Base-by-base conservation (phyloP, 2,888 invertebrate genomes). In the Ephialtes manifestator region DNA sequence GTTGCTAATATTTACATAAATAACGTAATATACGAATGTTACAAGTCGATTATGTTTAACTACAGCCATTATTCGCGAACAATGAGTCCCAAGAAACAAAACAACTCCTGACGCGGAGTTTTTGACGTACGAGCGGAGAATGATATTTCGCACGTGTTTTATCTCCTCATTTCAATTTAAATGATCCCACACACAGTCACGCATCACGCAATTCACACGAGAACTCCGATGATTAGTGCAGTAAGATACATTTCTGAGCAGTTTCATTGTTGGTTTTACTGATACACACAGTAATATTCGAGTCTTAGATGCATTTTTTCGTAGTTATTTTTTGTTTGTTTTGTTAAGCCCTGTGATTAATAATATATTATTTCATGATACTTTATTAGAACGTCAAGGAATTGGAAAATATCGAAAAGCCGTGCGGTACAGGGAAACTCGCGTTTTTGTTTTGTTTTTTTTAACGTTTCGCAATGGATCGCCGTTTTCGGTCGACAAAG, bases 1-100 rank as follows among this genome's bases (percentile, higher is more conserved):
- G 89, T 87, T 86, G 87, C 89, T 91, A 92, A 89, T 92, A 92
- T 92, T 89, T 92, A 92, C 92, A 92, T 88, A 88, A 88, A 92
- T 88, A 90, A 90, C 84, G 87, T 89, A 90, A 86, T 88, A 53
- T 65, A 90, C 87, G 89, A 89, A 88, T 86, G 89, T 90, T 89
- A 90, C 86, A 89, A 88, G 85, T 90, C 88, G 88, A 89, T 90
- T 88, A 91, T 88, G 78, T 79, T 85, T 55, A 86, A 85, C 78
- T 84, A 83, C 71, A 71, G 76, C 81, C 74, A 78, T 74, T 18
- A 78, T 51, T 79, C 60, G 81, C 78, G 70, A 79, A 65, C 48
- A 46, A 68, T 68, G 63, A 51, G 46, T 79, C 43, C 60, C 43
- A 48, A 72, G 60, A 65, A 75, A 68, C 67, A 35, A 81, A 74